phyloP scores from a whole-genome alignment of 2,797 vertebrate genomes.

The Myotis vivesi region DNA sequence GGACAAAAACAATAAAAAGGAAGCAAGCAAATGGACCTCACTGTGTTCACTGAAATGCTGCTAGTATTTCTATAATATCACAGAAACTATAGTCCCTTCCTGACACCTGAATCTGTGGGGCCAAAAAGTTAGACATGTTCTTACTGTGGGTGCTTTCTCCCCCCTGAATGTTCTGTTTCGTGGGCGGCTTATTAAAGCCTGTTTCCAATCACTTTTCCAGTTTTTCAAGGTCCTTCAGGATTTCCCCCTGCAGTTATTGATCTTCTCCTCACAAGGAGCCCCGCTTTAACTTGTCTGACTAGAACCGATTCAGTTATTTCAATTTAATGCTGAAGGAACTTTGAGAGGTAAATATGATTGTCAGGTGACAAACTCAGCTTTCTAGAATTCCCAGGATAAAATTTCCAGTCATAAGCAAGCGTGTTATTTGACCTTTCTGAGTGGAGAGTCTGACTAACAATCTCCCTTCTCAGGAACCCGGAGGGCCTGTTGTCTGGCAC shows the following conservation, averaged over 20 bases:
- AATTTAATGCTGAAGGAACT: background rate
- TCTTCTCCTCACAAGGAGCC: background rate
- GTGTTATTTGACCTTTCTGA: background rate
- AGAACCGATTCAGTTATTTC: background rate
- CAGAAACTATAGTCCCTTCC: background rate
- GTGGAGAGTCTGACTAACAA: conserved; percentile 20
- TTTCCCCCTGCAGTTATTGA: background rate
- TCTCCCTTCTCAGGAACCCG: conserved; percentile 15
- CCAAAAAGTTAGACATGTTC: background rate
- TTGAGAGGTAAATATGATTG: background rate
- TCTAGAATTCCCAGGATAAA: conserved; percentile 35
- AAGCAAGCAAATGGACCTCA: background rate
- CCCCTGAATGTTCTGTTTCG: background rate
- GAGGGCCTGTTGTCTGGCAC: background rate
- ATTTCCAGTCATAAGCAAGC: background rate
- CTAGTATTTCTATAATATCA: background rate
- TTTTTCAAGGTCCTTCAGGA: background rate
- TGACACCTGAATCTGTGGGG: background rate
- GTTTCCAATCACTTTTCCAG: conserved; percentile 4
- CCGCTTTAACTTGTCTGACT: background rate
- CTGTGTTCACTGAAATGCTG: background rate
- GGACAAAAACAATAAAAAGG: background rate
- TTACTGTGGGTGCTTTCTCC: background rate
- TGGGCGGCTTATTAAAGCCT: background rate
- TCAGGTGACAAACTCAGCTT: background rate